phyloP scores from a whole-genome alignment of 2,113 vertebrate genomes.

The Pleuronectes platessa region DNA sequence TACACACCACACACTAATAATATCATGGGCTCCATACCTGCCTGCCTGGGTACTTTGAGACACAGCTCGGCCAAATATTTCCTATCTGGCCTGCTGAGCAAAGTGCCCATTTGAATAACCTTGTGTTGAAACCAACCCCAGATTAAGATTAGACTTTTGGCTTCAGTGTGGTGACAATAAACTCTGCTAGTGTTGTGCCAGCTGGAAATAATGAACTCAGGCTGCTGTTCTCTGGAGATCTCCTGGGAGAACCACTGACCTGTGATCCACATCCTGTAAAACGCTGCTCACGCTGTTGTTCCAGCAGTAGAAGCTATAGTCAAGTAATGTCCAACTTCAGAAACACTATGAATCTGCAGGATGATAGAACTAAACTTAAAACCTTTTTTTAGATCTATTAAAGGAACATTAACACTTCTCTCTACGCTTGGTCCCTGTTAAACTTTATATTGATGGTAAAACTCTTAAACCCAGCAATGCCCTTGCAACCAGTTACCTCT shows the following conservation, averaged over 20 bases:
- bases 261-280: conserved; percentile 33
- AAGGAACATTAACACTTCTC: background rate
- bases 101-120: background rate
- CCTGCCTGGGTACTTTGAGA: background rate
- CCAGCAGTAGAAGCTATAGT: conserved; percentile 8
- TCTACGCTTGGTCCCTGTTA: no score
- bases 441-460: no score
- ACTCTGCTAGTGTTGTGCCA: conserved; percentile 43
- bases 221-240: conserved; percentile 41
- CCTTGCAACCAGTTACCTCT: no score
- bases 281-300: conserved; percentile 38
- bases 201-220: conserved; percentile 62
- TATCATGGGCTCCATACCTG: background rate
- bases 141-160: background rate
- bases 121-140: conserved; percentile 14
- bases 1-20: conserved; percentile 19
- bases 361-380: background rate
- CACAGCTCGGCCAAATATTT: background rate
- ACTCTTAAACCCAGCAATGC: no score
- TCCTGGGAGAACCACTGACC: conserved; percentile 49
- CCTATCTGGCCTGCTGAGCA: background rate
- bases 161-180: conserved; percentile 13
- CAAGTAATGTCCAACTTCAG: background rate
- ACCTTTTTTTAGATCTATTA: background rate
- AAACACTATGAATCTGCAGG: conserved; percentile 9